Conservation (phyloP, 2,113 vertebrate genomes). For the Megaceryle maxima region DNA sequence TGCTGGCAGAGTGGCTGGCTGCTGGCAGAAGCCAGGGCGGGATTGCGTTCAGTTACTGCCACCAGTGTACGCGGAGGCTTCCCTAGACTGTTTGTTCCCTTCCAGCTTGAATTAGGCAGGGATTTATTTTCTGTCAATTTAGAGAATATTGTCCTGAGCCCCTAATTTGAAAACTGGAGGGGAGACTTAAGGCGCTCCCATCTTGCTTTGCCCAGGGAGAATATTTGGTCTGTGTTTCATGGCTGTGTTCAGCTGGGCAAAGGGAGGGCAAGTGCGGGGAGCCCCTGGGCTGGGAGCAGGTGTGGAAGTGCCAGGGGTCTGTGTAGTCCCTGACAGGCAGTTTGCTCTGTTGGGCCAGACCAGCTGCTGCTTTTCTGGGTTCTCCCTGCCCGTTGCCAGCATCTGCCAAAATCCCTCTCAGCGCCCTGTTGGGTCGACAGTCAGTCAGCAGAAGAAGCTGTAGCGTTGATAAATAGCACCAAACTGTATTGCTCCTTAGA, state of each 20-base stretch:
- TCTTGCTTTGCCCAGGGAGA: not conserved
- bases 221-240: rapidly evolving
- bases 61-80: rapidly evolving
- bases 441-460: not conserved
- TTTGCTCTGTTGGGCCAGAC: not conserved
- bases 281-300: not conserved
- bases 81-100: not conserved
- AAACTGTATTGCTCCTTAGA: not conserved
- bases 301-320: not conserved
- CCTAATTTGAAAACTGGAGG: not conserved
- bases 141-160: not conserved
- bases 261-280: not conserved
- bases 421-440: not conserved
- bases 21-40: not conserved
- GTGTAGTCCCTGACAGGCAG: not conserved
- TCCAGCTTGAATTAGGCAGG: not conserved
- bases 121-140: not conserved
- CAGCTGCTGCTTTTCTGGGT: not conserved
- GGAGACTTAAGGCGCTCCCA: not conserved
- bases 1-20: not conserved
- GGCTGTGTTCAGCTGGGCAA: not conserved
- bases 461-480: not conserved
- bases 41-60: rapidly evolving
- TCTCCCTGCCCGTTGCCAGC: not conserved
- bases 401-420: not conserved